phyloP scores from a whole-genome alignment of 1,140 invertebrate genomes.

The Platyscapa corneri region DNA sequence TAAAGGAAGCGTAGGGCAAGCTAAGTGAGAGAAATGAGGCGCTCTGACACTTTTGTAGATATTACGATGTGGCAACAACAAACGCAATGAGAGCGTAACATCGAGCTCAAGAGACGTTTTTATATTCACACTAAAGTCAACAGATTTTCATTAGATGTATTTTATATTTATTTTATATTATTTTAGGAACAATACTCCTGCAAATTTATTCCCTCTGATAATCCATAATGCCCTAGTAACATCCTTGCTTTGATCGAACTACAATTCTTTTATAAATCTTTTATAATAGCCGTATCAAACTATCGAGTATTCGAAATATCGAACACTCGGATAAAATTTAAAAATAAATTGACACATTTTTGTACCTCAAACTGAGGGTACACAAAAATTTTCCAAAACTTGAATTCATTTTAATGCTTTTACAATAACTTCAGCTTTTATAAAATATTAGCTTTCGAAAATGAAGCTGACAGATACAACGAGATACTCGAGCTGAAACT shows the following conservation, averaged over 20 bases:
- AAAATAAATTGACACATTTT: too few species aligned
- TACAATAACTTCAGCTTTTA: too few species aligned
- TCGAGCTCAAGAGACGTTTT: background rate
- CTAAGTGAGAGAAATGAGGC: conserved; percentile 13
- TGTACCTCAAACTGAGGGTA: too few species aligned
- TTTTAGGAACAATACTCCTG: background rate
- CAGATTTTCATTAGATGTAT: background rate
- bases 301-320: too few species aligned
- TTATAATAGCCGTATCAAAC: too few species aligned
- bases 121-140: background rate
- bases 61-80: conserved; percentile 11
- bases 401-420: too few species aligned
- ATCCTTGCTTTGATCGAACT: background rate
- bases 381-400: too few species aligned
- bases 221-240: background rate
- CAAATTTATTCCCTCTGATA: too few species aligned
- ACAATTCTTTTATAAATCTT: background rate
- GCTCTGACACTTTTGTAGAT: background rate
- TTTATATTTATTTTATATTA: conserved; percentile 7
- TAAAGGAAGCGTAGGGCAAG: background rate
- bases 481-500: too few species aligned
- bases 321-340: too few species aligned
- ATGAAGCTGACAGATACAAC: too few species aligned
- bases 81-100: conserved; percentile 29
- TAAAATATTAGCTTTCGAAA: too few species aligned